Conservation (phyloP, 1,140 invertebrate species). For the Diabrotica virgifera region DNA sequence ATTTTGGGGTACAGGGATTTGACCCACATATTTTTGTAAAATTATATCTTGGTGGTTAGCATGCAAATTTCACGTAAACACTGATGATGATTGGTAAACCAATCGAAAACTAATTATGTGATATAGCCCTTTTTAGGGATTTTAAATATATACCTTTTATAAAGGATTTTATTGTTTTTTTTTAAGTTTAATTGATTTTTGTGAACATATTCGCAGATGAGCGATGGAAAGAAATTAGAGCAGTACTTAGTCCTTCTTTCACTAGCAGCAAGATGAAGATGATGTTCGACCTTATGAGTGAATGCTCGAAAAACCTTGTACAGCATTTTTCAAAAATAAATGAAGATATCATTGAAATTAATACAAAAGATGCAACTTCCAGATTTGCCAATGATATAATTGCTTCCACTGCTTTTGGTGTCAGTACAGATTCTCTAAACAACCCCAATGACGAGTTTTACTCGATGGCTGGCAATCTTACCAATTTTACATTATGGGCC, state of each 20-base stretch:
- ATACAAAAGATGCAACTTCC: constrained; percentile 42
- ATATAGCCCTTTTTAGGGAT: too few relatives aligned
- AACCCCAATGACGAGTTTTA: constrained; percentile 43
- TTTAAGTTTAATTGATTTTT: too few relatives aligned
- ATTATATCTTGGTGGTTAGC: too few relatives aligned
- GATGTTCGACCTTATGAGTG: constrained; percentile 41
- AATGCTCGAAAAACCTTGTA: constrained; percentile 37
- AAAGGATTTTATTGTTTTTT: too few relatives aligned
- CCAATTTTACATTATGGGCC: constrained; percentile 31
- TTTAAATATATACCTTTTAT: too few relatives aligned
- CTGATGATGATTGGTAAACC: too few relatives aligned
- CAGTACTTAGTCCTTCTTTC: constrained; percentile 45
- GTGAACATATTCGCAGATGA: constrained; percentile 37
- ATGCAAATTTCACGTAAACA: too few relatives aligned
- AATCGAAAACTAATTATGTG: too few relatives aligned
- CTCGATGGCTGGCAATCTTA: constrained; percentile 15
- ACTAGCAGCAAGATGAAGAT: constrained; percentile 45
- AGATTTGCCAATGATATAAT: constrained; percentile 46
- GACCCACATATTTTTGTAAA: too few relatives aligned
- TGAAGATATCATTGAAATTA: constrained; percentile 23
- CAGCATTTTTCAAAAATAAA: constrained; percentile 35
- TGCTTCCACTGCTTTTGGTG: constrained; percentile 43
- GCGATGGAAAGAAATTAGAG: constrained; percentile 45
- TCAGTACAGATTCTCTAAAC: constrained; percentile 41
- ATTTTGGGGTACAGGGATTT: too few relatives aligned